These are phyloP conservation scores for Euplexia lucipara DNA, from an alignment of 2,888 invertebrate species.

Conservation along the genomic window DNA sequence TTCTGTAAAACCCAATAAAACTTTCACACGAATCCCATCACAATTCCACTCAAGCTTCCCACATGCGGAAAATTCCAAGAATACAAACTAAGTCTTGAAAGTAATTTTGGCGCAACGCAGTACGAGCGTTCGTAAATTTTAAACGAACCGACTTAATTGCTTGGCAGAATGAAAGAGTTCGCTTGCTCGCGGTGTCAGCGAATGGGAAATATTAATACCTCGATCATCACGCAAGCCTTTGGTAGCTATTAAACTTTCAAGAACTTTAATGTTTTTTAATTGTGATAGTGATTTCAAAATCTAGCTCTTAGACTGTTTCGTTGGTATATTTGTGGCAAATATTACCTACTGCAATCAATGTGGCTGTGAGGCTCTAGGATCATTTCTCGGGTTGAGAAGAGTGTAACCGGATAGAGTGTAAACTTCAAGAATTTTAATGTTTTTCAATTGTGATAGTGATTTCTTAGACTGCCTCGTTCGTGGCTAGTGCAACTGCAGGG, in stretches of 20 bases:
- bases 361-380: no score
- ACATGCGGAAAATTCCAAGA: conserved; percentile 27
- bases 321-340: no score
- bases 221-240: conserved; percentile 54
- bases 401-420: no score
- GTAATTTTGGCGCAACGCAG: conserved; percentile 49
- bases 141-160: conserved; percentile 58
- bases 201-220: conserved; percentile 64
- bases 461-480: no score
- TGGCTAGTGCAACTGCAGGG: no score
- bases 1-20: neutral
- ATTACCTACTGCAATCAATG: no score
- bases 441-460: no score
- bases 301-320: no score
- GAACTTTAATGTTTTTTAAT: conserved; percentile 38
- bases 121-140: conserved; percentile 50
- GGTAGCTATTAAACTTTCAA: conserved; percentile 60
- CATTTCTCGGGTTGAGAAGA: no score
- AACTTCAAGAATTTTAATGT: no score
- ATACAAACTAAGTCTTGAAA: conserved; percentile 23
- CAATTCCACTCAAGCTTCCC: neutral
- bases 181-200: conserved; percentile 52
- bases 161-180: conserved; percentile 50
- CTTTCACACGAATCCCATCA: neutral
- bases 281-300: conserved; percentile 5